Evolutionary conservation across 2,797 vertebrate species (phyloP), one percentile per base, ranked within the genome.

Genomic region (Melanotaenia pygmaea): DNA sequence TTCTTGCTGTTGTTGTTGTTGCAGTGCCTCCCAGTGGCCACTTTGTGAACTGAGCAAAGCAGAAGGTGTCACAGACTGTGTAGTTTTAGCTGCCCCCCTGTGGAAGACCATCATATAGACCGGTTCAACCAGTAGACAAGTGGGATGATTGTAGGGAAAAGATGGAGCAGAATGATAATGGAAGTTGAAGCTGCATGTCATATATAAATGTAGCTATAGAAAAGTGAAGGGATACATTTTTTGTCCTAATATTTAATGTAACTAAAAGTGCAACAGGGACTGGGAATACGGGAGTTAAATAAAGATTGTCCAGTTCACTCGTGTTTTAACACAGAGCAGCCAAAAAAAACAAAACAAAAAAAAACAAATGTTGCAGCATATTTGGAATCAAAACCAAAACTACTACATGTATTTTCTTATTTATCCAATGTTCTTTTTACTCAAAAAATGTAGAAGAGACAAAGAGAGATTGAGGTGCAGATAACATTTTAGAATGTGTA

Each of bases 1-100:
- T 28, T 28, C 0, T 0, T 70, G 57, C 72, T 30, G 12, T 40
- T 13, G 38, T 14, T 47, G 16, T 40, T 66, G 70, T 28, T 82
- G 70, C 72, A 89, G 76, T 50, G 78, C 85, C 86, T 32, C 76
- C 26, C 51, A 72, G 84, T 83, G 92, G 88, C 66, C 9, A 54
- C 3, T 67, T 65, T 16, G 11, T 53, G 68, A 88, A 87, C 69
- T 86, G 56, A 20, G 10, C 6, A 16, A 0, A 30, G 5, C 9
- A 35, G 10, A 13, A 43, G 4, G 0, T 30, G 13, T 77, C 22
- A 22, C n/a, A 28, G 22, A 1, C 18, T 35, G 32, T n/a, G 7
- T 18, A 1, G 18, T 32, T 64, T 77, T 77, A 72, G 58, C 71
- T 69, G 71, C 78, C 77, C 43, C 51, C 82, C 12, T 63, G 57